Percentiles rank a stretch among this genome's conserved stretches.
phyloP scores from a whole-genome alignment of 53 echinoderm and acorn worm genomes.

The Henricia sp. region DNA sequence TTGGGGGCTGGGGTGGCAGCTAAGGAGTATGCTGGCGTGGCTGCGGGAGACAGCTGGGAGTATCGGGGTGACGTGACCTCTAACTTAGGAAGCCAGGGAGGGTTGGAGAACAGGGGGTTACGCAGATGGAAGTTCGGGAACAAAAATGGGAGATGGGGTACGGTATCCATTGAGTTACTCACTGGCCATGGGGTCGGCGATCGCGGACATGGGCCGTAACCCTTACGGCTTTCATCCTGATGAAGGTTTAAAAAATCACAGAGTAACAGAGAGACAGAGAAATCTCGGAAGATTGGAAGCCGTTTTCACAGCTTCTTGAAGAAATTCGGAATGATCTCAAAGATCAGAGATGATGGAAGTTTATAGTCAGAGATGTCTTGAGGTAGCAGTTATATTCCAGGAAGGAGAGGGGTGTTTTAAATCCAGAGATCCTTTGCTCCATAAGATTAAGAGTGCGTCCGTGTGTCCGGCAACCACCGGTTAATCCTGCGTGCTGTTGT shows the following conservation, averaged over 20 bases:
- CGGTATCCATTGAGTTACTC: too few species aligned
- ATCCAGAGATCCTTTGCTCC: conserved; percentile 6
- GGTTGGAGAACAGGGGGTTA: not conserved
- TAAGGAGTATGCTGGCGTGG: too few species aligned
- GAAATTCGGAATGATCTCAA: conserved; percentile 9
- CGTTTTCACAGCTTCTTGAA: not conserved
- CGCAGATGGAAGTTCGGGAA: too few species aligned
- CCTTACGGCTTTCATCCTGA: conserved; percentile 50
- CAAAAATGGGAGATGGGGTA: too few species aligned
- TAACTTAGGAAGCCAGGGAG: too few species aligned
- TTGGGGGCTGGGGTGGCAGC: too few species aligned
- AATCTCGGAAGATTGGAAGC: not conserved
- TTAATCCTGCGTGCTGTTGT: conserved; percentile 13
- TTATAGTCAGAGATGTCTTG: not conserved
- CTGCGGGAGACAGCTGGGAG: too few species aligned
- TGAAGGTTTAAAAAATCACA: conserved; percentile 29
- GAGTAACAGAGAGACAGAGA: not conserved
- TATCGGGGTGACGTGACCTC: too few species aligned
- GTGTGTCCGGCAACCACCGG: not conserved
- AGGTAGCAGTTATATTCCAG: conserved; percentile 36
- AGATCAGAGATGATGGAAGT: not conserved
- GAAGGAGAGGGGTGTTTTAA: too few species aligned
- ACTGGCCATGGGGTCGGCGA: conserved; percentile 35
- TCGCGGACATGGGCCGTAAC: conserved; percentile 21
- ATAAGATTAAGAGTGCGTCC: too few species aligned